These are phyloP conservation scores for Aphaenogaster ashmeadi DNA, from an alignment of 1,140 invertebrate genomes.

Conservation along the genomic window DNA sequence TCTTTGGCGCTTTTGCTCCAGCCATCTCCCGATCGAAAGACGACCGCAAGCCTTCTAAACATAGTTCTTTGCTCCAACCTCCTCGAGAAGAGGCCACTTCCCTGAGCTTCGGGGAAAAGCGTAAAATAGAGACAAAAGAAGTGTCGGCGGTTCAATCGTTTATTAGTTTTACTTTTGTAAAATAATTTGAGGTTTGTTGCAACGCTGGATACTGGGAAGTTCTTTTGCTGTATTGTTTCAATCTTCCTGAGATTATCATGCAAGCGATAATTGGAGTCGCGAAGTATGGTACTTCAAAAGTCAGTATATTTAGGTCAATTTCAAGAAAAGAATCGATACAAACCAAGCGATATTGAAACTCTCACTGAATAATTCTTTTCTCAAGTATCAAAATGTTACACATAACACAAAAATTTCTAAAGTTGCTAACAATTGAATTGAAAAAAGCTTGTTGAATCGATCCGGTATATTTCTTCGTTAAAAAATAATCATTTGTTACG, in stretches of 20 bases:
- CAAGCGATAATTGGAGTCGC: constrained; percentile 1
- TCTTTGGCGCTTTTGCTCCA: constrained; percentile 53
- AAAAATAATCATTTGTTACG: neutral
- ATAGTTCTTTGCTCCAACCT: constrained; percentile 43
- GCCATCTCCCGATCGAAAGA: constrained; percentile 53
- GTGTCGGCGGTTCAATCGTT: constrained; percentile 27
- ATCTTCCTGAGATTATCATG: constrained; percentile 19
- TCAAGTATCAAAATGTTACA: neutral
- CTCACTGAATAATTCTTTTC: neutral
- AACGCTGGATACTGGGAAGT: constrained; percentile 29
- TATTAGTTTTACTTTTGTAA: constrained; percentile 52
- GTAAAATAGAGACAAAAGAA: constrained; percentile 51
- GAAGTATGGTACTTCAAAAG: neutral
- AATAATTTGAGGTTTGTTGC: constrained; percentile 43
- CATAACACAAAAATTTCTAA: neutral
- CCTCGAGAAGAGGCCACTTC: constrained; percentile 30
- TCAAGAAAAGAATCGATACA: neutral
- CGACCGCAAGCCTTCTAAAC: constrained; percentile 49
- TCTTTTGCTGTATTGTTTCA: constrained; percentile 14
- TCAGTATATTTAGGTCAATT: constrained; percentile 3
- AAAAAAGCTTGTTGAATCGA: neutral
- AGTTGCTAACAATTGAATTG: neutral
- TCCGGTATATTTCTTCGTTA: neutral
- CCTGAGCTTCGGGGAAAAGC: constrained; percentile 32
- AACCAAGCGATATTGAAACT: neutral